A percentile compares a stretch with the other conserved stretches of the same genome.
Conservation (phyloP, 2,113 vertebrate species). For the Oplegnathus fasciatus region DNA sequence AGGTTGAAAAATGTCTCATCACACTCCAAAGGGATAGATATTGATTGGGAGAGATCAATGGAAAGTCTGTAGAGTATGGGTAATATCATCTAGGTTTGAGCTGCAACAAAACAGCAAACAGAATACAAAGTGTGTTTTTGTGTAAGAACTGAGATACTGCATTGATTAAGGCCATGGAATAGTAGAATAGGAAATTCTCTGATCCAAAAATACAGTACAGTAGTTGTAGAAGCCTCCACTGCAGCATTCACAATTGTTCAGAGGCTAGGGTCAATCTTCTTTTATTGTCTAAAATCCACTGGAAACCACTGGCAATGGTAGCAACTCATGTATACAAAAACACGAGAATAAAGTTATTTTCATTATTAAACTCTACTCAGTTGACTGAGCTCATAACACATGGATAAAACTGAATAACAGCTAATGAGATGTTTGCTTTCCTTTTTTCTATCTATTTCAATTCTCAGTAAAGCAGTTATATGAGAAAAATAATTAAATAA, state of each 20-base stretch:
- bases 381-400: not conserved
- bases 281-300: slow-evolving; percentile 5
- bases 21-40: slow-evolving; percentile 45
- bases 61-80: slow-evolving; percentile 37
- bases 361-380: not conserved
- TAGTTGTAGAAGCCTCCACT: not conserved
- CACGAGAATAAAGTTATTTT: not conserved
- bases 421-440: not conserved
- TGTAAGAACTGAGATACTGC: not conserved
- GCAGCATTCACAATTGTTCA: not conserved
- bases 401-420: not conserved
- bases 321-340: not conserved
- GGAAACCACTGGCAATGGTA: not conserved
- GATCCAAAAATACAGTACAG: slow-evolving; percentile 26
- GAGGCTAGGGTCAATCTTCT: not conserved
- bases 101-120: slow-evolving; percentile 33
- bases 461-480: not conserved
- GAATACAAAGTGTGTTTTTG: slow-evolving; percentile 15
- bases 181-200: slow-evolving; percentile 7
- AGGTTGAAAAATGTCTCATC: slow-evolving; percentile 57
- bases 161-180: slow-evolving; percentile 15
- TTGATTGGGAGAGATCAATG: slow-evolving; percentile 54
- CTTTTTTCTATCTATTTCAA: not conserved
- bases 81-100: slow-evolving; percentile 28
- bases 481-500: not conserved